phyloP scores from a whole-genome alignment of 2,797 vertebrate genomes.

The Microhierax caerulescens region DNA sequence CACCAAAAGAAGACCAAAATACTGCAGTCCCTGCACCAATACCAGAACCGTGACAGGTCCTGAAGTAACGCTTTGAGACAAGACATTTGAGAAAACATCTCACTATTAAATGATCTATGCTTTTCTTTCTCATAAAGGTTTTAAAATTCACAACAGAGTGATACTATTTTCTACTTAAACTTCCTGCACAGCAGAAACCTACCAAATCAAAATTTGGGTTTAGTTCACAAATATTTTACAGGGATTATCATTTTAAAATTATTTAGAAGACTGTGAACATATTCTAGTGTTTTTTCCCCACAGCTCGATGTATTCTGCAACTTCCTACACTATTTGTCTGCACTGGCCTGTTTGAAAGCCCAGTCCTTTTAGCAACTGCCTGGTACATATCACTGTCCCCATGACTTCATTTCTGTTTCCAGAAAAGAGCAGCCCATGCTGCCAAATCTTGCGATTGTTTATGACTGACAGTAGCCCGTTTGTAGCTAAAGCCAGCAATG shows the following conservation, averaged over 20 bases:
- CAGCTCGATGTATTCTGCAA: not conserved
- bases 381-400: not conserved
- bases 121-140: not conserved
- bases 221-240: not conserved
- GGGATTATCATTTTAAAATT: not conserved
- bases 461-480: slow-evolving; percentile 40
- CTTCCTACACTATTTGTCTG: not conserved
- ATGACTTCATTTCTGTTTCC: slow-evolving; percentile 41
- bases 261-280: not conserved
- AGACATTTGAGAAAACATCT: not conserved
- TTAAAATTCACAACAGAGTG: not conserved
- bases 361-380: not conserved
- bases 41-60: not conserved
- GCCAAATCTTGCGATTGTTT: slow-evolving; percentile 57
- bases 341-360: not conserved
- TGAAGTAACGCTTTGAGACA: not conserved
- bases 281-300: not conserved
- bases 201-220: not conserved
- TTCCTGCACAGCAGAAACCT: not conserved
- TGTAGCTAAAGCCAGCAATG: slow-evolving; percentile 33
- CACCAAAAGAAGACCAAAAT: not conserved
- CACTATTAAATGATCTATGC: not conserved
- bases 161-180: not conserved
- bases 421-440: slow-evolving; percentile 21
- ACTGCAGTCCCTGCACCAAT: not conserved